Evolutionary conservation across 2,113 vertebrate genomes (phyloP), one percentile per base, ranked within the genome.

Genomic region (Meriones unguiculatus): DNA sequence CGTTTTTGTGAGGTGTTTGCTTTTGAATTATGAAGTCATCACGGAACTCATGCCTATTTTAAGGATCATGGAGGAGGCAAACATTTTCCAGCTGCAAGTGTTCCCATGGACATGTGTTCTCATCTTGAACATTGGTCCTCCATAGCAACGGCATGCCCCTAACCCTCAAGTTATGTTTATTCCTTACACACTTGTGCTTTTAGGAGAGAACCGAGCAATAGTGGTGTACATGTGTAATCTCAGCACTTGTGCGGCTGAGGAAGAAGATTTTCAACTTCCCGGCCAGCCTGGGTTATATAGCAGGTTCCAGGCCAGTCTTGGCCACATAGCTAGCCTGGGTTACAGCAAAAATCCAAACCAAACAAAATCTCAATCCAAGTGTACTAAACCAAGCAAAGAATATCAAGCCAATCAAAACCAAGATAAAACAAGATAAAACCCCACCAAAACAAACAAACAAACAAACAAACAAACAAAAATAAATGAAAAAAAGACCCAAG

Each of bases 161-260:
- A 35, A 10, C 13, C 38, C 14, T 28, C 9, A 72, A 72, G 13
- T 52, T 46, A 75, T 8, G 6, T 14, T 72, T 86, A n/a, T 73
- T 25, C 88, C 24, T 87, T 84, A 73, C 86, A 77, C 75, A 52
- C 38, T 32, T 91, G 67, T 78, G 20, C 18, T 89, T 91, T 90
- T 54, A 32, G 87, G 92, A 82, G 35, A 87, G 15, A 75, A 62
- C 54, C 38, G 20, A 5, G n/a, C 8, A 24, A 28, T 15, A 52
- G 67, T 28, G 15, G 12, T 73, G 2, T 9, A 57, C 0, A 11
- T 57, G 15, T 4, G 25, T 75, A 30, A 62, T 46, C 57, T 18
- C 25, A 59, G 25, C 17, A 75, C 25, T 75, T 22, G n/a, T 25
- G 54, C 59, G 54, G 10, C 4, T 22, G 28, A 46, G 25, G 28